Percentiles rank a stretch among this genome's conserved stretches.
phyloP scores from a whole-genome alignment of 2,888 invertebrate genomes.

The Cataglyphis altisquamis region DNA sequence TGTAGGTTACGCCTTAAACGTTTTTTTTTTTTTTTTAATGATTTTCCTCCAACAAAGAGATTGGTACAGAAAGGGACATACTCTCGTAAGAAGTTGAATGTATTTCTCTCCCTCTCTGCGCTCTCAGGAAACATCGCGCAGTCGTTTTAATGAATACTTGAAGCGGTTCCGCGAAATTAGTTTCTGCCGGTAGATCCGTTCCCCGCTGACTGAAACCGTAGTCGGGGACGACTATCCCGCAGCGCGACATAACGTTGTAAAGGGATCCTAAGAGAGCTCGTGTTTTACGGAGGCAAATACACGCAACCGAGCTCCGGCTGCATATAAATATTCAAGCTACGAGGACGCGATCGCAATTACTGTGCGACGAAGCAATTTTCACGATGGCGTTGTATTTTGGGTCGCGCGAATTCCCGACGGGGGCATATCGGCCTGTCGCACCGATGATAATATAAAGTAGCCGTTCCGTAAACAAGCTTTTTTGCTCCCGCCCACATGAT shows the following conservation, averaged over 20 bases:
- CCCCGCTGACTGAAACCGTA: conserved; percentile 36
- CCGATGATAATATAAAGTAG: conserved; percentile 63
- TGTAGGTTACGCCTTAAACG: not conserved
- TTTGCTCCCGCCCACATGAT: not conserved
- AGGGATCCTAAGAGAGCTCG: conserved; percentile 52
- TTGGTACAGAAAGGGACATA: conserved; percentile 5
- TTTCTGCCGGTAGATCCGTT: conserved; percentile 38
- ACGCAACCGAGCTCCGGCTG: conserved; percentile 13
- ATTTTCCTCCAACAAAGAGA: conserved; percentile 13
- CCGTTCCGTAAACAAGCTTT: conserved; percentile 29
- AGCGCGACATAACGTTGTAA: conserved; percentile 42
- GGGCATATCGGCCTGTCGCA: conserved; percentile 44
- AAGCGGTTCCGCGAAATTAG: conserved; percentile 54
- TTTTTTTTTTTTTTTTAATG: too few relatives aligned
- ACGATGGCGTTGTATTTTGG: conserved; percentile 40
- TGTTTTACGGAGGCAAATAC: conserved; percentile 42
- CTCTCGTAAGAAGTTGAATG: not conserved
- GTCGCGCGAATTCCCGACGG: conserved; percentile 22
- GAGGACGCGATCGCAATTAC: conserved; percentile 52
- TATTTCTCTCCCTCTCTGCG: conserved; percentile 13
- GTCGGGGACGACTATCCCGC: conserved; percentile 29
- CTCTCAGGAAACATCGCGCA: not conserved
- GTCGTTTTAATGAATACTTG: conserved; percentile 54
- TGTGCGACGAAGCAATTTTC: conserved; percentile 59
- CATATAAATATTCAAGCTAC: conserved; percentile 47